Evolutionary conservation across 1,140 invertebrate genomes (phyloP).

Genomic region (Macrosteles quadrilineatus): DNA sequence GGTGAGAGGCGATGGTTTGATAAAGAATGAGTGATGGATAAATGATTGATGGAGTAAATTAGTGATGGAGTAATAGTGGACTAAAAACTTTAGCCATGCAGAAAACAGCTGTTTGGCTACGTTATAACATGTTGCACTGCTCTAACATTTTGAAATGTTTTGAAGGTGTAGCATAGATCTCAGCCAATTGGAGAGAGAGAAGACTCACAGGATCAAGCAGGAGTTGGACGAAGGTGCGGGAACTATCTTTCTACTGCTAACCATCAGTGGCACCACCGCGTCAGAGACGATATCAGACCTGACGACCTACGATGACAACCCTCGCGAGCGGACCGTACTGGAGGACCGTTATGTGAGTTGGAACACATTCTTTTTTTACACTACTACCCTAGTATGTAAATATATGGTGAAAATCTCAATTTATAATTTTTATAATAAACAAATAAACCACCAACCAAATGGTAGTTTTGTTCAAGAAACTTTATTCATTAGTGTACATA

Average conservation of each 20-base stretch:
- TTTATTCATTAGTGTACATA: too few species aligned
- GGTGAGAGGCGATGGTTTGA: slow-evolving; percentile 54
- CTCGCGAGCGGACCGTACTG: slow-evolving; percentile 65
- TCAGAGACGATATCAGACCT: slow-evolving; percentile 91
- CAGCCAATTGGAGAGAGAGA: slow-evolving; percentile 81
- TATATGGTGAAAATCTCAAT: too few species aligned
- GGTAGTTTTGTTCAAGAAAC: too few species aligned
- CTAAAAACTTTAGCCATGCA: too few species aligned
- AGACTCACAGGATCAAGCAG: slow-evolving; percentile 86
- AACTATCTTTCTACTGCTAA: slow-evolving; percentile 84
- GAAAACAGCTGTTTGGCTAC: too few species aligned
- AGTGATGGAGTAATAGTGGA: too few species aligned
- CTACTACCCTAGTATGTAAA: too few species aligned
- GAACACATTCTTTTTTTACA: slow-evolving; percentile 17
- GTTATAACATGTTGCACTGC: too few species aligned
- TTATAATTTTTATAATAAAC: too few species aligned
- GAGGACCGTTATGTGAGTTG: slow-evolving; percentile 74
- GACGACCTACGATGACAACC: slow-evolving; percentile 78
- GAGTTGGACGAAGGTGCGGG: slow-evolving; percentile 89
- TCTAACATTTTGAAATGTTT: too few species aligned
- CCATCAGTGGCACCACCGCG: slow-evolving; percentile 92
- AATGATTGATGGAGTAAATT: too few species aligned
- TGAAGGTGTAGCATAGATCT: slow-evolving; percentile 84
- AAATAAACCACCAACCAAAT: too few species aligned
- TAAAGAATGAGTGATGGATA: neutral